A percentile compares a stretch with the other conserved stretches of the same genome.
These are phyloP conservation scores for Nowickia ferox DNA, from an alignment of 2,888 invertebrate species.

Conservation along the genomic window DNA sequence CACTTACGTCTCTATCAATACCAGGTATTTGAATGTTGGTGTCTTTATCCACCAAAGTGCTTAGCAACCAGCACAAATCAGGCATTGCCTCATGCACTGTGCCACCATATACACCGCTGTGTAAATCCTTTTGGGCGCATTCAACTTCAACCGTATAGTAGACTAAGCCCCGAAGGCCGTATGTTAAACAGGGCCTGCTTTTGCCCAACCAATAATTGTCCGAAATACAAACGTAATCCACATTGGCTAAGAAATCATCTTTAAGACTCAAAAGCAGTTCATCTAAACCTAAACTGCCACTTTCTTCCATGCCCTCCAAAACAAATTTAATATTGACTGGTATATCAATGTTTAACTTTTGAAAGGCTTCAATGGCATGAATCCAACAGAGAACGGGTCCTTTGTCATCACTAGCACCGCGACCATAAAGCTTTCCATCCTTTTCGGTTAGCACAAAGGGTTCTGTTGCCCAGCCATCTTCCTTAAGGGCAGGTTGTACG, in stretches of 20 bases:
- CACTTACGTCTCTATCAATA: constrained; percentile 90
- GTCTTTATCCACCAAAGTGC: constrained; percentile 91
- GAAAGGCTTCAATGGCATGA: constrained; percentile 94
- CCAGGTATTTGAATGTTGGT: constrained; percentile 94
- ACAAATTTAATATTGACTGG: constrained; percentile 94
- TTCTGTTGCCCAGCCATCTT: constrained; percentile 98
- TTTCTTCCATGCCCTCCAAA: constrained; percentile 99
- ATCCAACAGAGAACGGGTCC: constrained; percentile 98
- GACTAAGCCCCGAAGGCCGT: constrained; percentile 96
- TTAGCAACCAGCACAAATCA: constrained; percentile 94
- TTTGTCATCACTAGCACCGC: constrained; percentile 97
- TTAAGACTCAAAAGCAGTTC: constrained; percentile 89
- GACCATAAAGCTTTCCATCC: constrained; percentile 94
- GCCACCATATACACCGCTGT: constrained; percentile 98
- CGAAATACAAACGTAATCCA: constrained; percentile 98
- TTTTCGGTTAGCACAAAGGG: constrained; percentile 95
- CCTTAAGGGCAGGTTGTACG: constrained; percentile 96
- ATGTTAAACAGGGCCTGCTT: constrained; percentile 98
- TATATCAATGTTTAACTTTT: constrained; percentile 87
- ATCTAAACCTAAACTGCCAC: constrained; percentile 97
- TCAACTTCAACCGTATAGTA: constrained; percentile 95
- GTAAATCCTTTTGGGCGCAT: constrained; percentile 95
- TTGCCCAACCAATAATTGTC: constrained; percentile 99
- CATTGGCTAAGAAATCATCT: constrained; percentile 89
- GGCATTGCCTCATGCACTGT: constrained; percentile 95